Evolutionary conservation across 2,113 vertebrate species (phyloP), one percentile per base, ranked within the genome.

Genomic region (Solenodon paradoxus): DNA sequence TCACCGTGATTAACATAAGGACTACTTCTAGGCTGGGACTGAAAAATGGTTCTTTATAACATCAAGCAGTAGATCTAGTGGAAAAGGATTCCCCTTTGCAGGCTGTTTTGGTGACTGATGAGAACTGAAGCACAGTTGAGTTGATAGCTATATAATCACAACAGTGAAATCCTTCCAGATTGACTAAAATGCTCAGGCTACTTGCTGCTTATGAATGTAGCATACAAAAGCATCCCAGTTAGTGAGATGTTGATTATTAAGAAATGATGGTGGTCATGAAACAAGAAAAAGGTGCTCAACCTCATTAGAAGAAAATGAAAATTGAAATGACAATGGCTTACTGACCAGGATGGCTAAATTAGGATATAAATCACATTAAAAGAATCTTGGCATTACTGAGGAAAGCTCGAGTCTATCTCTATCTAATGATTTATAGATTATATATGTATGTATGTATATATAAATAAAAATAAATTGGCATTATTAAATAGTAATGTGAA

Each of bases 231-330:
- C 51, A 12, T 26, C 8, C 6, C 24, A 83, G 26, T 26, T n/a
- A 64, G 32, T 32, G 4, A 72, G 66, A 80, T 32, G 9, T 35
- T 74, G n/a, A 64, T 78, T 53, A 59, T 74, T 49, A 64, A 94
- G 59, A 92, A 59, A 87, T 55, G 38, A 22, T 79, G 28, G 28
- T 64, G 47, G 28, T 35, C 77, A 38, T 6, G 61, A 77, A 57
- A 51, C 20, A 51, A 95, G 63, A 24, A 78, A 51, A 77, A 79
- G 22, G 35, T 74, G 32, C 24, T 85, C 59, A 89, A 61, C 6
- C 20, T 94, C 68, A 78, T 57, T 68, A 91, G 28, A 77, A 40
- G 64, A 93, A 90, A 86, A 88, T 42, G 16, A 90, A 66, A 75
- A 75, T 47, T 63, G 75, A 77, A 74, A 59, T 74, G 16, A 38